A percentile compares a stretch with the other conserved stretches of the same genome.
These are phyloP conservation scores for Sarcophaga bullata DNA, from an alignment of 1,140 invertebrate genomes.

Conservation along the genomic window DNA sequence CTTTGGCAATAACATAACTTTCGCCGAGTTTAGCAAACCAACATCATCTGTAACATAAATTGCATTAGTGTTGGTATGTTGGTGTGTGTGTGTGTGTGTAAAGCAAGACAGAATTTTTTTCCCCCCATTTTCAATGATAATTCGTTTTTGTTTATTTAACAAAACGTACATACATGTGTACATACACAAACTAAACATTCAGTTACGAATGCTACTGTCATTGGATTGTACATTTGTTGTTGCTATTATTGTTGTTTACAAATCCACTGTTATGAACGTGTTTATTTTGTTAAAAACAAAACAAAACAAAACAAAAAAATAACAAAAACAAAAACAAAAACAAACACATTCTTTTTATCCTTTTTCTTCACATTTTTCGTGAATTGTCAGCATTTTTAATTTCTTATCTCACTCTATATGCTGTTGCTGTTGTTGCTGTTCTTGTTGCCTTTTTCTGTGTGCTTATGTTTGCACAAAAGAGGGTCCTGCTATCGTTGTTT, in stretches of 20 bases:
- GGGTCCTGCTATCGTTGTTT: background rate
- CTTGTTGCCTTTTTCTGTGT: background rate
- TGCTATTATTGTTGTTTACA: background rate
- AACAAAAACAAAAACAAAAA: background rate
- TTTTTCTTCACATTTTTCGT: background rate
- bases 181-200: background rate
- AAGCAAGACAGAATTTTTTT: background rate
- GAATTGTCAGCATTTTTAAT: conserved; percentile 10
- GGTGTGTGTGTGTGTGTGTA: too few relatives aligned
- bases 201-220: background rate
- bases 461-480: background rate
- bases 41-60: too few relatives aligned
- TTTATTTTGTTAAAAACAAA: background rate
- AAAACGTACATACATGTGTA: background rate
- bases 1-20: too few relatives aligned
- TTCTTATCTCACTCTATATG: too few relatives aligned
- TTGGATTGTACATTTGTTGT: background rate
- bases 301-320: too few relatives aligned
- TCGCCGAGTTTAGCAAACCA: too few relatives aligned
- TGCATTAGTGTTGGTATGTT: too few relatives aligned
- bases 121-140: background rate
- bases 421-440: background rate
- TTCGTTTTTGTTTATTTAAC: background rate
- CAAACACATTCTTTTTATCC: background rate
- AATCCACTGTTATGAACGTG: background rate